Evolutionary conservation across 2,888 invertebrate species (phyloP).

Genomic region (Drosophila mimica): DNA sequence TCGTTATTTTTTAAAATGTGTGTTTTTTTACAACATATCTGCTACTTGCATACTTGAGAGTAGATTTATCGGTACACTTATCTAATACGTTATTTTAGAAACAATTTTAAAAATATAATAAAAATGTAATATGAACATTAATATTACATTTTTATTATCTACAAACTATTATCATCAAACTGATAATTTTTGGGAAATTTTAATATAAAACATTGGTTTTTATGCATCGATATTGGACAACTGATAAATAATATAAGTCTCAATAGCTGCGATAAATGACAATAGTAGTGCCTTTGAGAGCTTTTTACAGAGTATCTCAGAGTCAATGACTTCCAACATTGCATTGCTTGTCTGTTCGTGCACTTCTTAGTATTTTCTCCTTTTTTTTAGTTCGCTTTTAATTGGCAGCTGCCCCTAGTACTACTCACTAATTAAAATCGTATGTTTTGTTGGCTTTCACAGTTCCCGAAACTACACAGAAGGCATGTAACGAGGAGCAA

Average conservation of each 20-base stretch:
- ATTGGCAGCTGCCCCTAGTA: conserved; percentile 40
- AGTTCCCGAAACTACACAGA: conserved; percentile 21
- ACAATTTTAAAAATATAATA: not conserved
- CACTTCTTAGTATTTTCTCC: not conserved
- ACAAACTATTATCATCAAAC: not conserved
- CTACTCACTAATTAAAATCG: conserved; percentile 43
- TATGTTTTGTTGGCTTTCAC: conserved; percentile 11
- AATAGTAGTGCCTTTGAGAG: too few relatives aligned
- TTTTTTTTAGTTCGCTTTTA: conserved; percentile 24
- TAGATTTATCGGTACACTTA: not conserved
- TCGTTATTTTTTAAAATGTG: too few relatives aligned
- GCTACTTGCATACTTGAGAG: not conserved
- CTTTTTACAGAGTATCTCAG: not conserved
- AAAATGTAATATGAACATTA: too few relatives aligned
- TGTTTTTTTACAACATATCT: too few relatives aligned
- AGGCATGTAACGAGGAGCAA: conserved; percentile 36
- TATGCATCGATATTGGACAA: not conserved
- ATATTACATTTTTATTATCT: too few relatives aligned
- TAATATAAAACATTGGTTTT: not conserved
- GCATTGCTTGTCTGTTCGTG: not conserved
- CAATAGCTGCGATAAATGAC: not conserved
- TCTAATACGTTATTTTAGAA: not conserved
- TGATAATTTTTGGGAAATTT: not conserved
- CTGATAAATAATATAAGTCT: not conserved
- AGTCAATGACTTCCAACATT: not conserved